Base-by-base conservation (phyloP, 2,797 vertebrate genomes). In the Chromobotia macracanthus region DNA sequence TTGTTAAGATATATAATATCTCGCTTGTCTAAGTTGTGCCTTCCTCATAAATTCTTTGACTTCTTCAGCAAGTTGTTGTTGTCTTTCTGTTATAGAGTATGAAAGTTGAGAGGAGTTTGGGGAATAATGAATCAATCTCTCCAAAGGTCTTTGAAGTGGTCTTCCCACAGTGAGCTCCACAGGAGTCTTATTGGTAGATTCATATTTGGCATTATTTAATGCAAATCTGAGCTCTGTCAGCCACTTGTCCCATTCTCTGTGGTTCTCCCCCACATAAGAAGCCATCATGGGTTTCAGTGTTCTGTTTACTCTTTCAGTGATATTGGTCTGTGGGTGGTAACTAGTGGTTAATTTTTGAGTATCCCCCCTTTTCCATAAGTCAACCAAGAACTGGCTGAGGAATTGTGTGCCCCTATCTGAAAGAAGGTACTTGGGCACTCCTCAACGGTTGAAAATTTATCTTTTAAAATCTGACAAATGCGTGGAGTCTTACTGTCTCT, bases 21-120 rank as follows among this genome's bases (percentile, higher is more conserved):
- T 72, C 38, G 72, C 41, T 50, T 74, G 41, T 63, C 38, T 55
- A 13, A 41, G 31, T 19, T 72, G 70, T 41, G 31, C 18, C 8
- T 53, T n/a, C n/a, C n/a, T 8, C 10, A 38, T 4, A 11, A 21
- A 48, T 23, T 18, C 11, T 74, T 46, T 63, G 5, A 61, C 72
- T 28, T 74, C 38, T 16, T 74, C n/a, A 15, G 15, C 1, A 6
- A 73, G 31, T 16, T 48, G 35, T 2, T 73, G 38, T 46, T 73
- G 71, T 38, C 31, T 28, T 60, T 60, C 13, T 7, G 25, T 16
- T 60, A 25, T 15, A 1, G 23, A 25, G 13, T 60, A 60, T 1
- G 23, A 60, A 25, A 23, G 1, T 16, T n/a, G n/a, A n/a, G n/a
- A n/a, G n/a, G n/a, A n/a, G n/a, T n/a, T n/a, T n/a, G n/a, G n/a